These are phyloP conservation scores for Centruroides vittatus DNA, from an alignment of 1,140 invertebrate genomes.

Conservation along the genomic window DNA sequence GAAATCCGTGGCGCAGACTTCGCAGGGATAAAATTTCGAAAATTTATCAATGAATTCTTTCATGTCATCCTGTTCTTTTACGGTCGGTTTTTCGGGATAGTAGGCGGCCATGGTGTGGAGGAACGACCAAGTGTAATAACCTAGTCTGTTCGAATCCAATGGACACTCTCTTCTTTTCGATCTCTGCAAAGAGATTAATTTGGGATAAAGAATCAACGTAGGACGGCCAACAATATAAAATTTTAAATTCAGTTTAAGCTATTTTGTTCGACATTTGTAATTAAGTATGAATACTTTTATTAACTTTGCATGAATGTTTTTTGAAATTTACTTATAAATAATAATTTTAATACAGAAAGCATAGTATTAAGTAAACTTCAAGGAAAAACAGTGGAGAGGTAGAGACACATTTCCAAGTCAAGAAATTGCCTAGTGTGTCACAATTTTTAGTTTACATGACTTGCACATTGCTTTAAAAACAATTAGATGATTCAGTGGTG, in stretches of 20 bases:
- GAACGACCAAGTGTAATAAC: constrained; percentile 66
- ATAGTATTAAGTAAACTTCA: too few species aligned
- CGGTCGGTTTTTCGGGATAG: constrained; percentile 71
- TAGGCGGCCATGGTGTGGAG: constrained; percentile 94
- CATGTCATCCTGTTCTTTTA: constrained; percentile 31
- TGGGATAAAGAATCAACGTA: neutral
- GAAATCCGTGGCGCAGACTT: constrained; percentile 81
- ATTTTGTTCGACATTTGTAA: constrained; percentile 18
- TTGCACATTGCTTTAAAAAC: too few species aligned
- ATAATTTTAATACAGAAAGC: too few species aligned
- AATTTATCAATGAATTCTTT: constrained; percentile 64
- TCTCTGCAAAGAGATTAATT: constrained; percentile 13
- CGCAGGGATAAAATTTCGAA: constrained; percentile 88
- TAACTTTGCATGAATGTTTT: too few species aligned
- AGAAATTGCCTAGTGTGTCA: too few species aligned
- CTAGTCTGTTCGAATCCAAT: constrained; percentile 52
- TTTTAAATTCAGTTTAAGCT: constrained; percentile 25
- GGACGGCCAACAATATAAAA: constrained; percentile 7
- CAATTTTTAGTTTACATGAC: too few species aligned
- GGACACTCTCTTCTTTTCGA: constrained; percentile 43
- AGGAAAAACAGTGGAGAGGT: too few species aligned
- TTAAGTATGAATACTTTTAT: neutral
- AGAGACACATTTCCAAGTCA: too few species aligned
- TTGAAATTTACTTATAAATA: too few species aligned
- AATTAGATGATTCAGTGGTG: too few species aligned